Evolutionary conservation across 2,888 invertebrate species (phyloP), one percentile per base, ranked within the genome.

Genomic region (Magallana nippona): DNA sequence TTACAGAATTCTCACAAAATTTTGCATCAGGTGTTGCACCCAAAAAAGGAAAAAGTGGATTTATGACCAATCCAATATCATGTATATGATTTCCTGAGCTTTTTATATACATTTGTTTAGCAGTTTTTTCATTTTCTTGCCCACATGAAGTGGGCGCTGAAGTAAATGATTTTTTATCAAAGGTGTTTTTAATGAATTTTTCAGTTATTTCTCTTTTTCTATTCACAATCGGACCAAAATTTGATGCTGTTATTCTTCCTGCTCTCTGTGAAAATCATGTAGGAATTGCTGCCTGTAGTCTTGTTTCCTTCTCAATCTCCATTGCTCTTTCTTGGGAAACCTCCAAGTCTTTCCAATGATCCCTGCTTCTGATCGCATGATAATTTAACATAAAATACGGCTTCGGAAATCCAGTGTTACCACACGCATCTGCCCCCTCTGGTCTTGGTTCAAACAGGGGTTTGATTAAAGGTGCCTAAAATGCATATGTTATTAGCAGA

Each of bases 131-230:
- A n/a, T n/a, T n/a, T n/a, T n/a, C n/a, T n/a, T n/a, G n/a, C n/a
- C n/a, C n/a, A n/a, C n/a, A n/a, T 10, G 44, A 44, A 17, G 78
- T 44, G 17, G 55, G 78, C 17, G 78, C 79, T 55, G 79, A 56
- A n/a, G 19, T 79, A 56, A 79, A 79, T 17, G 55, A n/a, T 56
- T 27, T 56, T n/a, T 79, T 44, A n/a, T 56, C 56, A 55, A 79
- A 56, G 27, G 55, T n/a, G 55, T 10, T 44, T 44, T 27, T 44
- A 17, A 78, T 22, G 8, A 44, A 78, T 78, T 22, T 32, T 11
- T 78, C 78, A 19, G 78, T 78, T 44, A 78, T 77, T 44, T 78
- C 58, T 58, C 55, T 32, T 78, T 78, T 78, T 17, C 78, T 78
- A 11, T 44, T 78, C 55, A 78, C 17, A 44, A 44, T 32, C 19